Evolutionary conservation across 2,113 vertebrate species (phyloP), one percentile per base, ranked within the genome.

Genomic region (Numenius arquata): DNA sequence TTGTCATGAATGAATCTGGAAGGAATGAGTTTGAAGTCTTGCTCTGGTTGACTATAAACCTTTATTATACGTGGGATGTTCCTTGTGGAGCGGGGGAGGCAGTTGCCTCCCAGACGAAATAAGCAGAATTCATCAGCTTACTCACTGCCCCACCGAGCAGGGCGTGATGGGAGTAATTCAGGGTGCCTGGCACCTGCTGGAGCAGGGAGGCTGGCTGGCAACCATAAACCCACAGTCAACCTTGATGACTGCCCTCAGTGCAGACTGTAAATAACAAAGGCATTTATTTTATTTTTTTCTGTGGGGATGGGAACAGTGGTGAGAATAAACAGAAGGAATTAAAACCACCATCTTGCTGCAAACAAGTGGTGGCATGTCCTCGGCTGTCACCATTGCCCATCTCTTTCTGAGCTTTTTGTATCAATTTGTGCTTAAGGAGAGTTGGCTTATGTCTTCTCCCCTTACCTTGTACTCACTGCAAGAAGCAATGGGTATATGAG

Each of bases 111-210:
- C 89, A 81, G 95, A 93, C 0, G 56, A 95, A 97, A 98, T 96
- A 97, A 98, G 98, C 93, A 96, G 75, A 98, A 90, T 93, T 75
- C 93, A 94, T 98, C 97, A 96, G 96, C 92, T 76, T 97, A 76
- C 97, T 98, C 97, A 94, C 88, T 97, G 95, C 95, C 96, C 90
- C 87, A 62, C 81, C 2, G 43, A 98, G 97, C 97, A 98, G 96
- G 92, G 98, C 56, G 96, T 97, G 97, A 96, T 95, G 95, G 98
- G 97, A 98, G 97, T 78, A 90, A 91, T 91, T 94, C 89, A 94
- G 96, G 25, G 98, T 98, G 97, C 98, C 98, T 98, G 98, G 98
- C 98, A 98, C 98, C 98, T 98, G 98, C 97, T 98, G 97, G 98
- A 97, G 96, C 94, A 94, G 96, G 97, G 95, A 98, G 95, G 83